phyloP scores from a whole-genome alignment of 2,797 vertebrate species.

The Periparus ater region DNA sequence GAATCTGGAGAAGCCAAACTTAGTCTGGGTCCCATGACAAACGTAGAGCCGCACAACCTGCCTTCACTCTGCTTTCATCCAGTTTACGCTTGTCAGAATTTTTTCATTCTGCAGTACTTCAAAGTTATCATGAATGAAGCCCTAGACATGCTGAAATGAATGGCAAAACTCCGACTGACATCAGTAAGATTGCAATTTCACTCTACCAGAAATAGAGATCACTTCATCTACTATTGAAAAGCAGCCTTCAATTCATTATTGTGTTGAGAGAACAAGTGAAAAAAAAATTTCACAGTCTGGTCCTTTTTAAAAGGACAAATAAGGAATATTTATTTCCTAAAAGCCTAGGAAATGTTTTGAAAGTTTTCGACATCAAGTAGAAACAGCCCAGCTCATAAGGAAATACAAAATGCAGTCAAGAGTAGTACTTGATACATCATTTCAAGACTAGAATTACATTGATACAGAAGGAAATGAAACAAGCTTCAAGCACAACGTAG shows the following conservation, averaged over 20 bases:
- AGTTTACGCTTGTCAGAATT: neutral
- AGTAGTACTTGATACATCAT: neutral
- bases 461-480: neutral
- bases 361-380: neutral
- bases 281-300: constrained; percentile 1
- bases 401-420: neutral
- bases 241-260: neutral
- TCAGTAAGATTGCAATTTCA: constrained; percentile 42
- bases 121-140: constrained; percentile 39
- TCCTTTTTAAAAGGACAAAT: neutral
- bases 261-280: neutral
- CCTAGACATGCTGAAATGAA: neutral
- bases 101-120: constrained; percentile 32
- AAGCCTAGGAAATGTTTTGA: neutral
- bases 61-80: neutral
- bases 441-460: neutral
- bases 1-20: neutral
- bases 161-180: constrained; percentile 20
- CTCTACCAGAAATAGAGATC: constrained; percentile 27
- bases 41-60: neutral
- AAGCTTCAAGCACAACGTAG: neutral
- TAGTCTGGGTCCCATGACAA: neutral
- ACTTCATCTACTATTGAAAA: constrained; percentile 9
- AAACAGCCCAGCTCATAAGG: neutral
- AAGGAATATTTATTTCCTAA: constrained; percentile 11